Base-by-base conservation (phyloP, 2,888 invertebrate species). In the Arrhopalites spinosus region DNA sequence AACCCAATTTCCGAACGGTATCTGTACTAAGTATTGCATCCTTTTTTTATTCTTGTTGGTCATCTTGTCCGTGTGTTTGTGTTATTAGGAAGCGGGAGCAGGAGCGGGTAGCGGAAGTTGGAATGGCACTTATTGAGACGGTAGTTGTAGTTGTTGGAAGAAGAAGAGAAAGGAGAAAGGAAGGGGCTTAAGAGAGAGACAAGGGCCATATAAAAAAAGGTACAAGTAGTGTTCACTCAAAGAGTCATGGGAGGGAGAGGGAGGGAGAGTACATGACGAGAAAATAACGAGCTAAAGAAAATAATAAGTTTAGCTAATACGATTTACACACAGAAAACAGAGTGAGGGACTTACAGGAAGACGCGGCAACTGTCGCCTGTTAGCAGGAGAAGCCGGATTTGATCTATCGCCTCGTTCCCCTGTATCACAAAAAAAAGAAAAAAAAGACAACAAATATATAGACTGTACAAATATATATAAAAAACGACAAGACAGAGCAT, bases 301-400 rank as follows among this genome's bases (percentile, higher is more conserved):
- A 53, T 3, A 53, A 53, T 20, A 23, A n/a, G 5, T 53, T 53
- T 53, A 20, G 27, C 36, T 3, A n/a, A n/a, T n/a, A n/a, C n/a
- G n/a, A n/a, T n/a, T n/a, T n/a, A n/a, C n/a, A n/a, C n/a, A n/a
- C n/a, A n/a, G n/a, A n/a, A 36, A 36, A 36, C 36, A 36, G 36
- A 17, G 20, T 59, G 20, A 27, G 30, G 23, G 20, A 74, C 76
- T 81, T 79, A 82, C 82, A 63, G 82, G 82, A 56, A 82, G 80
- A 56, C 82, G 76, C 25, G 81, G 82, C 29, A 80, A 74, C 74
- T 47, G 78, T 78, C 45, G 36, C 36, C 3, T 36, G 3, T 36
- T 3, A 36, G 36, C 3, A 36, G 81, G 81, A 25, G 82, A 81
- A 30, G 78, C 72, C 25, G 81, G 77, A 77, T 64, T 78, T 70